phyloP scores from a whole-genome alignment of 2,888 invertebrate species.

The Drosophila multiciliata region DNA sequence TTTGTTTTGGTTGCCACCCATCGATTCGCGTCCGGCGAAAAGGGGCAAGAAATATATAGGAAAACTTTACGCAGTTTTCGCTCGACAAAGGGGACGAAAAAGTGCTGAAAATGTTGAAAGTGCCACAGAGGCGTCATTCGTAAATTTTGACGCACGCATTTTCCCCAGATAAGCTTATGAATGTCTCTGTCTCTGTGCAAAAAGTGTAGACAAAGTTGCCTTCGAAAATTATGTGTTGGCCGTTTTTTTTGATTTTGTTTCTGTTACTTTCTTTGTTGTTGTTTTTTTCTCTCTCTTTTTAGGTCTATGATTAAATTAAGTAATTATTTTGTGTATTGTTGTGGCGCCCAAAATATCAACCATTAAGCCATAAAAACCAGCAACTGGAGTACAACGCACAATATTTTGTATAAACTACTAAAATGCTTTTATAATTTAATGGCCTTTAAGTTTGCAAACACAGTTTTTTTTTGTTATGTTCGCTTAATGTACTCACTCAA shows the following conservation, averaged over 20 bases:
- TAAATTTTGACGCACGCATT: slow-evolving; percentile 66
- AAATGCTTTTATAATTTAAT: slow-evolving; percentile 49
- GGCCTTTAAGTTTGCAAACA: slow-evolving; percentile 22
- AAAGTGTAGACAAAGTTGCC: slow-evolving; percentile 42
- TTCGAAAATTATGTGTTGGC: slow-evolving; percentile 42
- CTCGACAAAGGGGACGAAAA: slow-evolving; percentile 39
- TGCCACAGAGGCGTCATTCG: slow-evolving; percentile 61
- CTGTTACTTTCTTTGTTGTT: slow-evolving; percentile 21
- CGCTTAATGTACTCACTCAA: slow-evolving; percentile 35
- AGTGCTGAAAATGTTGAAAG: slow-evolving; percentile 73
- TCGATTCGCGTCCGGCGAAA: slow-evolving; percentile 45
- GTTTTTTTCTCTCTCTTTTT: slow-evolving; percentile 24
- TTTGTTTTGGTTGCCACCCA: slow-evolving; percentile 30
- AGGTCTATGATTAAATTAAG: slow-evolving; percentile 75
- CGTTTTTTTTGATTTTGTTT: slow-evolving; percentile 36
- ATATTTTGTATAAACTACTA: slow-evolving; percentile 23
- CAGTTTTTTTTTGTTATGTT: slow-evolving; percentile 23
- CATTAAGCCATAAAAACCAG: slow-evolving; percentile 4
- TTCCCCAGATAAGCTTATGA: slow-evolving; percentile 66
- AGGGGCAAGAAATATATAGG: slow-evolving; percentile 35
- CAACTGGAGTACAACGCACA: slow-evolving; percentile 11
- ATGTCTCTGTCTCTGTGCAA: slow-evolving; percentile 61
- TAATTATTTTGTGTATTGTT: slow-evolving; percentile 69
- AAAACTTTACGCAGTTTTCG: slow-evolving; percentile 67
- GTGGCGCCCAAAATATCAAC: slow-evolving; percentile 47